A percentile compares a stretch with the other conserved stretches of the same genome.
phyloP scores from a whole-genome alignment of 92 coral and sea anemone genomes.

The Porites divaricata region DNA sequence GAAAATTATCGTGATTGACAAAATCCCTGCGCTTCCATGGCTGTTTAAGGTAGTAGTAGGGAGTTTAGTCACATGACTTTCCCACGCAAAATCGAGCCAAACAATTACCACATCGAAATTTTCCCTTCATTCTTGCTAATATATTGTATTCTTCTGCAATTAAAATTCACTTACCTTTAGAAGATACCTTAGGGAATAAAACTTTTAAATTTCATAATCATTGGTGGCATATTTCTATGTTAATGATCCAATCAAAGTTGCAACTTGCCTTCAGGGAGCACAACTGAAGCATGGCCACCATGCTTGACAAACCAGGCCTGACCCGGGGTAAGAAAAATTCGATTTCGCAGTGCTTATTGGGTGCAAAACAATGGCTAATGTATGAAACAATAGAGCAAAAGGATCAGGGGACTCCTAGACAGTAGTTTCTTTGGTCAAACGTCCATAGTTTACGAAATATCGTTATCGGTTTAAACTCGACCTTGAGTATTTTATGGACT shows the following conservation, averaged over 20 bases:
- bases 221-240: constrained; percentile 25
- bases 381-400: constrained; percentile 39
- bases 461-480: constrained; percentile 36
- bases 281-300: constrained; percentile 2
- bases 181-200: constrained; percentile 23
- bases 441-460: constrained; percentile 18
- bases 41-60: too few relatives aligned
- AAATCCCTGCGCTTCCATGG: too few relatives aligned
- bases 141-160: constrained; percentile 20
- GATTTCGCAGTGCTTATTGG: constrained; percentile 46
- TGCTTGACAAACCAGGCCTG: constrained; percentile 19
- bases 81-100: neutral
- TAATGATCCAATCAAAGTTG: constrained; percentile 19
- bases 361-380: constrained; percentile 26
- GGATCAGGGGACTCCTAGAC: constrained; percentile 26
- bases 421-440: constrained; percentile 28
- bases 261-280: neutral
- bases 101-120: neutral
- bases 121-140: neutral
- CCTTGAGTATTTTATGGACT: constrained; percentile 29
- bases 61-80: neutral
- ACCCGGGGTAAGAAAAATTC: constrained; percentile 29
- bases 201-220: constrained; percentile 23
- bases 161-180: constrained; percentile 30
- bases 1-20: too few relatives aligned